Base-by-base conservation (phyloP, 2,113 vertebrate genomes). In the Psittacula cyanocephala region DNA sequence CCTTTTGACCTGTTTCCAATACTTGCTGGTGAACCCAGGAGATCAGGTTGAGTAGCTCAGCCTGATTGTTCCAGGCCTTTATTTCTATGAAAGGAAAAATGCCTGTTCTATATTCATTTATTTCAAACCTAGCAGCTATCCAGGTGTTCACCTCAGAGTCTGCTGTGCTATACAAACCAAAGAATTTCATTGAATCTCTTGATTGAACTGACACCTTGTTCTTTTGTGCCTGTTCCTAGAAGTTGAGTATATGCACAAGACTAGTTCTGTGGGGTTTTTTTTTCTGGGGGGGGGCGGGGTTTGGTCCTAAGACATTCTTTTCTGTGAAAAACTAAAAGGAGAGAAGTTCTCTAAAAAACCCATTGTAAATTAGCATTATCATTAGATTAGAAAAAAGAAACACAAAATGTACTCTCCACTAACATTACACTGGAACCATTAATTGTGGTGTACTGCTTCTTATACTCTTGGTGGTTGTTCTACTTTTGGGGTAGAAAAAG, bases 251-350 rank as follows among this genome's bases (percentile, higher is more conserved):
- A 76, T 72, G 8, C 2, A 52, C 65, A 24, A 57, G 20, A 49
- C 20, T 22, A 70, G 11, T 37, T 77, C 19, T 52, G 6, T n/a
- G 33, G 57, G 11, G 3, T 5, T 46, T 31, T 3, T 3, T 13
- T 24, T 13, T 24, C 37, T 3, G 0, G 2, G 18, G 50, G 4
- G 17, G 13, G 8, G 44, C 8, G 37, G 37, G 37, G 9, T 8
- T 33, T 84, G 62, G 35, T 27, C 35, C 17, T 20, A 15, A 52
- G 4, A 27, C 23, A 57, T 18, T n/a, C 28, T 74, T 50, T 74
- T 37, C 9, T 25, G 31, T n/a, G 6, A 18, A 50, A 72, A 46
- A 20, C 31, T 11, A 60, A 15, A 70, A 37, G 6, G 15, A 27
- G 11, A 59, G 1, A 70, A 14, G 4, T 46, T 59, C 63, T 50